Evolutionary conservation across 2,888 invertebrate species (phyloP), one percentile per base, ranked within the genome.

Genomic region (Hoplodrina blanda): DNA sequence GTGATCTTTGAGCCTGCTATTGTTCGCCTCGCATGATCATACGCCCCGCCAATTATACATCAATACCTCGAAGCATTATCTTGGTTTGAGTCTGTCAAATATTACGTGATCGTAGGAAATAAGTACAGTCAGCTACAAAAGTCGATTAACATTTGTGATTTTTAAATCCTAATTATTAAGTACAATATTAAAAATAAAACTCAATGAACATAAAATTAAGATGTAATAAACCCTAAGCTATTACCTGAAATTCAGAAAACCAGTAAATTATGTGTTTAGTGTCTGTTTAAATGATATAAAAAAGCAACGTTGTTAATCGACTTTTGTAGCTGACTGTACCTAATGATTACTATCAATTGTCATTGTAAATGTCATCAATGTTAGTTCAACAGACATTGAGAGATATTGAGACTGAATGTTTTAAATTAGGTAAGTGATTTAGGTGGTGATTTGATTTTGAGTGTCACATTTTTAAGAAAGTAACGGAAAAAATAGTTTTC

Each of bases 81-180:
- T 85, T 69, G 60, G 46, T 11, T 46, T 46, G 67, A 70, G 77
- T 62, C 70, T 79, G 77, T 71, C 79, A 83, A 88, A 89, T 86
- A 85, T 55, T 88, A 88, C 86, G 81, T 88, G 85, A 88, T 81
- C 82, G 62, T 78, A 88, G 87, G 86, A 88, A 91, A 89, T 86
- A 88, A 89, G 89, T 88, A n/a, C n/a, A n/a, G n/a, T n/a, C n/a
- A n/a, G n/a, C n/a, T n/a, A n/a, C n/a, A n/a, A n/a, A n/a, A n/a
- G n/a, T n/a, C n/a, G n/a, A n/a, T n/a, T n/a, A n/a, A n/a, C n/a
- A n/a, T n/a, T n/a, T n/a, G n/a, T n/a, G n/a, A n/a, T n/a, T n/a
- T n/a, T n/a, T n/a, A n/a, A n/a, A n/a, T n/a, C n/a, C n/a, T n/a
- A n/a, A n/a, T n/a, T n/a, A n/a, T n/a, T n/a, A n/a, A n/a, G n/a